phyloP scores from a whole-genome alignment of 2,797 vertebrate species.

The Monodelphis domestica region DNA sequence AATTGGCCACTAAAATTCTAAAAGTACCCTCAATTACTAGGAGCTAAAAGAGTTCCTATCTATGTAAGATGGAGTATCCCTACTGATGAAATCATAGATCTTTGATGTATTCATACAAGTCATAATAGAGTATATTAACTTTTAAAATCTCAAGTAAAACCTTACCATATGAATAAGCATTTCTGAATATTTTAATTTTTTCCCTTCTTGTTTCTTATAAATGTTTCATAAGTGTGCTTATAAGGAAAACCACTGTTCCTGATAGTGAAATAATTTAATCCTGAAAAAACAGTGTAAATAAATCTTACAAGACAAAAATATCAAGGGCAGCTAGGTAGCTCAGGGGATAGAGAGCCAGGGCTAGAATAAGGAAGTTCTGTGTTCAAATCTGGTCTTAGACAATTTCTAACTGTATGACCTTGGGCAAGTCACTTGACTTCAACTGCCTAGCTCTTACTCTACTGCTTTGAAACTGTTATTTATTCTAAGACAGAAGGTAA shows the following conservation, averaged over 20 bases:
- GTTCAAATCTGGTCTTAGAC: too few species aligned
- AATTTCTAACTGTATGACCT: too few species aligned
- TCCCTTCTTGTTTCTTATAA: not conserved
- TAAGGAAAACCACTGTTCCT: not conserved
- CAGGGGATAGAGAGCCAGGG: too few species aligned
- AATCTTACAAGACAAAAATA: not conserved
- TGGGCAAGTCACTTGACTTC: too few species aligned
- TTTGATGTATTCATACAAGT: not conserved
- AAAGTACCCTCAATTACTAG: not conserved
- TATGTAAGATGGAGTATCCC: not conserved
- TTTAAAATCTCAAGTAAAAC: not conserved
- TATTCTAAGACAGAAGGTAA: too few species aligned
- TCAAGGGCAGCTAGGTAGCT: too few species aligned
- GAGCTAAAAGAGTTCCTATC: not conserved
- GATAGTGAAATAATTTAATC: conserved; percentile 4
- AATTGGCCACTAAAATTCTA: not conserved
- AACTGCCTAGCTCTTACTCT: too few species aligned
- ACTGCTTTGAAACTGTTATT: too few species aligned
- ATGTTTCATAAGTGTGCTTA: not conserved
- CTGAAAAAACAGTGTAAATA: not conserved
- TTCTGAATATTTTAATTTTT: not conserved
- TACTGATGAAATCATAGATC: not conserved
- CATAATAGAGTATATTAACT: not conserved
- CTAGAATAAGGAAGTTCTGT: too few species aligned
- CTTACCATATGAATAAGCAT: not conserved